Evolutionary conservation across 2,888 invertebrate genomes (phyloP), one percentile per base, ranked within the genome.

Genomic region (Dynastes hyllus): DNA sequence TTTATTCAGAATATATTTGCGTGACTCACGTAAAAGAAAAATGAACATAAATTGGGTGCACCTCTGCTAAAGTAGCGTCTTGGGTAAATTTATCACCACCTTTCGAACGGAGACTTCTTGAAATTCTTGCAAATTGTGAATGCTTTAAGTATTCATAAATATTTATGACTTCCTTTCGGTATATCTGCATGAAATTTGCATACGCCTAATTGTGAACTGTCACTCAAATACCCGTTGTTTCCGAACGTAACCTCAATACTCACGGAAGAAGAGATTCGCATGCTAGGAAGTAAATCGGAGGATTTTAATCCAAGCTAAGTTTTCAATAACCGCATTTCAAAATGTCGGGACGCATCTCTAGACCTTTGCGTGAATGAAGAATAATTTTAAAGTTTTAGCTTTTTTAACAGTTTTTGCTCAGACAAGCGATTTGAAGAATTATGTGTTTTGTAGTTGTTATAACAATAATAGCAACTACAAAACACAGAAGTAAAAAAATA

Each of bases 181-280:
- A 45, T 27, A 69, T 69, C 69, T 69, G 69, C 22, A 45, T 50
- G 51, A 29, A 50, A 45, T 69, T 69, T 69, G 50, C 50, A 69
- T 69, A 45, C 13, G 69, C 45, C 69, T 69, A 69, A 69, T 69
- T 69, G 69, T 50, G 50, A 69, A 11, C 16, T 32, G 65, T 32
- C 27, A 65, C 37, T 65, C 32, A 65, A 32, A 65, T 65, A 65
- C 32, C 9, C 32, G 32, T 11, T 22, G 22, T 55, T 55, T 55
- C 22, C 11, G 55, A 55, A n/a, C 11, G 11, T n/a, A 55, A 55
- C 22, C 16, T 13, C 5, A n/a, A 1, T 1, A 1, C 22, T 13
- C 55, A 1, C n/a, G 55, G 55, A 22, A 22, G 1, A 5, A 22
- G 32, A 32, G 32, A n/a, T 55, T 16, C n/a, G 22, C 2, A 22